phyloP scores from a whole-genome alignment of 2,888 invertebrate genomes.

The Orthosia gracilis region DNA sequence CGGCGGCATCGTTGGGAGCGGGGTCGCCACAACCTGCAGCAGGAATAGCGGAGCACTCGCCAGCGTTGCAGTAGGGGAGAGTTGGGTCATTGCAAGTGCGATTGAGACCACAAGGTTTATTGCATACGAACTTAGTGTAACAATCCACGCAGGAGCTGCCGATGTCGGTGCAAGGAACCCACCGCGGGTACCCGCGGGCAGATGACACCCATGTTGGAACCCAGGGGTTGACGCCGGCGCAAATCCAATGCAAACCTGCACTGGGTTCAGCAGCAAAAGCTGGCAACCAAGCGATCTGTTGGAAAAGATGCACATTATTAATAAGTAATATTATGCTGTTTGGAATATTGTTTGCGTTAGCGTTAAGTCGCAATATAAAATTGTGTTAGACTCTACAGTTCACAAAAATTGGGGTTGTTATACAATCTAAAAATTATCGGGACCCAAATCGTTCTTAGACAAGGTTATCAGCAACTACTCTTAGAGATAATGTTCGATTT shows the following conservation, averaged over 20 bases:
- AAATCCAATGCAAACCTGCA: slow-evolving; percentile 60
- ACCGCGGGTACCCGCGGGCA: slow-evolving; percentile 86
- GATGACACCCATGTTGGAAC: slow-evolving; percentile 84
- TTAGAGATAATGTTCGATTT: slow-evolving; percentile 1
- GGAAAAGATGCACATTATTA: slow-evolving; percentile 33
- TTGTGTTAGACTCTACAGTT: neutral
- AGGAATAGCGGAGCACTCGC: slow-evolving; percentile 86
- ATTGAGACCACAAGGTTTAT: slow-evolving; percentile 82
- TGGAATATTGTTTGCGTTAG: no score
- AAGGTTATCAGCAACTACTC: neutral
- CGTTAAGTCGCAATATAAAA: no score
- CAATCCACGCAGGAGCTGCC: slow-evolving; percentile 83
- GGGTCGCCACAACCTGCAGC: slow-evolving; percentile 76
- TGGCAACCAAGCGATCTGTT: slow-evolving; percentile 78
- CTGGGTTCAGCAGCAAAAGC: slow-evolving; percentile 77
- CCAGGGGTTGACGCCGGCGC: slow-evolving; percentile 79
- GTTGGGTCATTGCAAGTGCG: slow-evolving; percentile 83
- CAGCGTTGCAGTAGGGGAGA: slow-evolving; percentile 85
- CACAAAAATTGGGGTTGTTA: neutral
- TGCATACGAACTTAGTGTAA: slow-evolving; percentile 82
- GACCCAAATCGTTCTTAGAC: neutral
- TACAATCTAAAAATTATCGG: neutral
- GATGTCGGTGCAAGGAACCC: no score
- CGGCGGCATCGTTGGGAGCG: slow-evolving; percentile 37
- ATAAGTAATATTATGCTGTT: neutral